phyloP scores from a whole-genome alignment of 2,113 vertebrate species.

The Muscicapa adusta region DNA sequence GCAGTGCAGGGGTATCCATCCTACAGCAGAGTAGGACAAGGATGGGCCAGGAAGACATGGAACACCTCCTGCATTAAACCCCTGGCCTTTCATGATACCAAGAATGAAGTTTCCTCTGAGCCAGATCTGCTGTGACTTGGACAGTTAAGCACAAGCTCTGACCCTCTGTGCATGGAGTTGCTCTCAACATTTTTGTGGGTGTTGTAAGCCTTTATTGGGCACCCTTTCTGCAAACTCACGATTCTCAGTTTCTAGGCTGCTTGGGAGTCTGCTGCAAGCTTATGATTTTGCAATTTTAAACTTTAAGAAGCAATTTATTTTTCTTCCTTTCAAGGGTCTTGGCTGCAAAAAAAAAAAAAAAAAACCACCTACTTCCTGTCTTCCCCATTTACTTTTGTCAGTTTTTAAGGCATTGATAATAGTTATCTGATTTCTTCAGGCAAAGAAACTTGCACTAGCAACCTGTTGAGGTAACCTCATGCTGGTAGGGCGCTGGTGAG shows the following conservation, averaged over 20 bases:
- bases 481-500: neutral
- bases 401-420: neutral
- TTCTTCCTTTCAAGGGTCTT: neutral
- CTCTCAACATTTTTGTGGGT: neutral
- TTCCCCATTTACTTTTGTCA: neutral
- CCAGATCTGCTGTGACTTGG: neutral
- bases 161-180: neutral
- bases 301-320: neutral
- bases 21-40: neutral
- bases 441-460: neutral
- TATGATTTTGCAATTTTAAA: neutral
- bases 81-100: neutral
- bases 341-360: neutral
- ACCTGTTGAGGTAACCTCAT: neutral
- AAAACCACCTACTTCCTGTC: too few species aligned
- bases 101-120: neutral
- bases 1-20: neutral
- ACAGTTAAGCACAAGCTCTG: neutral
- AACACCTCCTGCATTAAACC: neutral
- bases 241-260: neutral
- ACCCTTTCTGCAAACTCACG: accelerated
- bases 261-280: neutral
- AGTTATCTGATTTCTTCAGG: neutral
- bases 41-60: neutral
- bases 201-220: neutral